Evolutionary conservation across 92 coral and sea anemone species (phyloP).

Genomic region (Zoanthus sociatus): DNA sequence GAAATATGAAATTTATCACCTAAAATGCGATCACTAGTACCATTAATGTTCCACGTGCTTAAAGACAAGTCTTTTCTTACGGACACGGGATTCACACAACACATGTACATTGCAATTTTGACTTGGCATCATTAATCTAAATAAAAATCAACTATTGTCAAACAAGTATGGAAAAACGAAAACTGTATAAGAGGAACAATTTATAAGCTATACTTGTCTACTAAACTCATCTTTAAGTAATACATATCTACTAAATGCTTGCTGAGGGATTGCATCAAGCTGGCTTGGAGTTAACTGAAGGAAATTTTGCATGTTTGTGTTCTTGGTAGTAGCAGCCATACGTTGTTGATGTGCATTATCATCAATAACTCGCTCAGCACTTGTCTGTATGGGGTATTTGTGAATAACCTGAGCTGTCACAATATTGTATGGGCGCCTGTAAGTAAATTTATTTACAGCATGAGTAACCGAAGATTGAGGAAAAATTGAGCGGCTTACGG

Average conservation of each 20-base stretch:
- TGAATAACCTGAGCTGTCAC: conserved; percentile 19
- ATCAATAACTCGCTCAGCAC: conserved; percentile 23
- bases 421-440: conserved; percentile 30
- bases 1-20: conserved; percentile 7
- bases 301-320: conserved; percentile 25
- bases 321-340: conserved; percentile 13
- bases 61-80: no score
- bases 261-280: no score
- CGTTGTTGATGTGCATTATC: conserved; percentile 19
- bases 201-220: no score
- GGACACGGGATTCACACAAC: no score
- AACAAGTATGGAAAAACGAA: no score
- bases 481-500: conserved; percentile 7
- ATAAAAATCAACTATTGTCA: not conserved
- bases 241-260: no score
- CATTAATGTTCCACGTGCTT: not conserved
- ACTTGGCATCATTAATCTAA: conserved; percentile 21
- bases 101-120: not conserved
- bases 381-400: conserved; percentile 15
- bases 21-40: not conserved
- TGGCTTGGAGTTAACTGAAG: conserved; percentile 15
- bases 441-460: conserved; percentile 8
- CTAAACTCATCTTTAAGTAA: no score
- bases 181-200: no score
- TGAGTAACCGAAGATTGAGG: conserved; percentile 23